Percentiles rank a stretch among this genome's conserved stretches.
These are phyloP conservation scores for Tachysurus vachellii DNA, from an alignment of 2,113 vertebrate genomes.

Conservation along the genomic window DNA sequence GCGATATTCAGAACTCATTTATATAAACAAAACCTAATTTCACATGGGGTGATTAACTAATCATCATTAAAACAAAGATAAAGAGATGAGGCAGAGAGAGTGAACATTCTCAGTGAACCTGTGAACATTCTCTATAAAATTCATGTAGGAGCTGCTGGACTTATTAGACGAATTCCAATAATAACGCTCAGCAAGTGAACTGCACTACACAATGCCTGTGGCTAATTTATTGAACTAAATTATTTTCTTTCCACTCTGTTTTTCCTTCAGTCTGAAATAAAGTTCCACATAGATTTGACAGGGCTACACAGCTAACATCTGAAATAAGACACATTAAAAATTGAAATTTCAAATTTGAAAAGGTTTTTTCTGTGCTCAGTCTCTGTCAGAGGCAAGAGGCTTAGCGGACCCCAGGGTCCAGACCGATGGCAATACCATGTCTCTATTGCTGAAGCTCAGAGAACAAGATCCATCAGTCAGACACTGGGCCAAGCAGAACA, in stretches of 20 bases:
- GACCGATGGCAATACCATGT: not conserved
- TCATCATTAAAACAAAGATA: constrained; percentile 4
- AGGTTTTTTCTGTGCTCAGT: constrained; percentile 47
- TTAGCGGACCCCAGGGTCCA: constrained; percentile 33
- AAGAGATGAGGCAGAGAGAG: not conserved
- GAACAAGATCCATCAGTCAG: constrained; percentile 15
- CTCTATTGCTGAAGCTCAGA: constrained; percentile 4
- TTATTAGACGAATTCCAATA: constrained; percentile 43
- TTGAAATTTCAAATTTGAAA: constrained; percentile 59
- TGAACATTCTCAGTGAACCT: not conserved
- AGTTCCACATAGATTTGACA: constrained; percentile 44
- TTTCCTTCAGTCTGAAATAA: constrained; percentile 30
- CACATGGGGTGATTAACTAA: not conserved
- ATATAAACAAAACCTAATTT: constrained; percentile 4
- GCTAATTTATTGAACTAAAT: constrained; percentile 43
- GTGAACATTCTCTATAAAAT: not conserved
- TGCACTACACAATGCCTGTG: constrained; percentile 14
- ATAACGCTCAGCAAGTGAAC: constrained; percentile 33
- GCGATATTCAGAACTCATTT: not conserved
- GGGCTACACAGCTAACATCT: constrained; percentile 33
- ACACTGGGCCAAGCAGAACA: not conserved
- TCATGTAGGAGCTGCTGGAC: constrained; percentile 23
- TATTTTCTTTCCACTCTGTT: constrained; percentile 8
- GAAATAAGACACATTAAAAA: constrained; percentile 60
- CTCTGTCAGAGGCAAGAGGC: constrained; percentile 45